Conservation (phyloP, 2,888 invertebrate genomes). For the Scaptomyza reducta region DNA sequence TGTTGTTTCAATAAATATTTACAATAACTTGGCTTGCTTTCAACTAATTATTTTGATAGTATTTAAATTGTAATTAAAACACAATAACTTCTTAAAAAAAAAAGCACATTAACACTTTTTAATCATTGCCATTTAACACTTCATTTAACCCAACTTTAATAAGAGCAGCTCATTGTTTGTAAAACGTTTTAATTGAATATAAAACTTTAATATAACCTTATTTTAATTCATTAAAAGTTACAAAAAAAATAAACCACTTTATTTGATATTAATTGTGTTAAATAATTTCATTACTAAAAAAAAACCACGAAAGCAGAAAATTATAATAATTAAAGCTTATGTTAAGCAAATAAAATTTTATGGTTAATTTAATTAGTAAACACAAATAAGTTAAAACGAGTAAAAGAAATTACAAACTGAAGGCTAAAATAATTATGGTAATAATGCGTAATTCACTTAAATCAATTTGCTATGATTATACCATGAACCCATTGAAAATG, state of each 20-base stretch:
- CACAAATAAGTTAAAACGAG: not conserved
- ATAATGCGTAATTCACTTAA: not conserved
- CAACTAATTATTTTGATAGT: too few relatives aligned
- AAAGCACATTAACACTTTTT: too few relatives aligned
- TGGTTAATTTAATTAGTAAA: not conserved
- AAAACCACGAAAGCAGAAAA: not conserved
- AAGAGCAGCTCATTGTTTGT: too few relatives aligned
- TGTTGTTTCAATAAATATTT: too few relatives aligned
- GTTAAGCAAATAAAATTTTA: not conserved
- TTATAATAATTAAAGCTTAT: constrained; percentile 3
- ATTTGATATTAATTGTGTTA: not conserved
- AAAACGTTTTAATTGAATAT: not conserved
- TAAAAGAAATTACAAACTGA: not conserved
- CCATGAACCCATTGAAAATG: too few relatives aligned
- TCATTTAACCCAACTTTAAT: too few relatives aligned
- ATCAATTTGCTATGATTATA: too few relatives aligned
- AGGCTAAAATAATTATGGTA: not conserved
- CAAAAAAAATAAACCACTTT: not conserved
- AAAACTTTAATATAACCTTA: not conserved
- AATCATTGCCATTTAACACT: too few relatives aligned
- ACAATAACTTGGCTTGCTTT: too few relatives aligned
- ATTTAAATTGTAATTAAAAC: too few relatives aligned
- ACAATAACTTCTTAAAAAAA: too few relatives aligned
- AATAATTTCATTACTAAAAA: not conserved
- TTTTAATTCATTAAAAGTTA: not conserved